These are phyloP conservation scores for Microctenopoma lineatum DNA, from an alignment of 2,797 vertebrate genomes.

Conservation along the genomic window DNA sequence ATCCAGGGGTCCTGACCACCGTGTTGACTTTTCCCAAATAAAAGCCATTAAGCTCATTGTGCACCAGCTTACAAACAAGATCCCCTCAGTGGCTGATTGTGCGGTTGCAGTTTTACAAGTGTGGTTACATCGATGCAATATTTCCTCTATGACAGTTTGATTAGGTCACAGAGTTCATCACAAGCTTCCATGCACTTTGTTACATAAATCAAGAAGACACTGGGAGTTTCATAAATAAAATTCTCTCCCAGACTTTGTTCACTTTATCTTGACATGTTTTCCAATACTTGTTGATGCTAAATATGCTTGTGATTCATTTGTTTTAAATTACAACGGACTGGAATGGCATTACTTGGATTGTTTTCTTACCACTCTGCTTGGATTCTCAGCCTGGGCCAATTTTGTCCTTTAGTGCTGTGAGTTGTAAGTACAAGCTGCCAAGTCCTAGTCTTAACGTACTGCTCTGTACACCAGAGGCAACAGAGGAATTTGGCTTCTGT, in stretches of 20 bases:
- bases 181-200: constrained; percentile 30
- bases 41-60: constrained; percentile 66
- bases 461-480: constrained; percentile 51
- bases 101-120: constrained; percentile 37
- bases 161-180: constrained; percentile 35
- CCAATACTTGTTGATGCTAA: constrained; percentile 38
- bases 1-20: constrained; percentile 69
- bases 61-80: constrained; percentile 68
- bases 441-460: constrained; percentile 54
- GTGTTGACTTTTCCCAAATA: constrained; percentile 75
- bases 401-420: constrained; percentile 50
- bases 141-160: constrained; percentile 28
- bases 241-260: constrained; percentile 22
- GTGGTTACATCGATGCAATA: background rate
- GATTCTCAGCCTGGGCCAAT: constrained; percentile 41
- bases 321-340: constrained; percentile 50
- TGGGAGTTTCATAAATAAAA: constrained; percentile 11
- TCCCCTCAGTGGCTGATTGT: constrained; percentile 59
- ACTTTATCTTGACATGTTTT: constrained; percentile 30
- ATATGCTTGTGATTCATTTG: constrained; percentile 48
- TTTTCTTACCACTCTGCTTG: constrained; percentile 9
- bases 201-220: constrained; percentile 3
- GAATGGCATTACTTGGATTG: constrained; percentile 4
- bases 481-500: constrained; percentile 58
- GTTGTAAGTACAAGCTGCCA: constrained; percentile 55